These are phyloP conservation scores for Parnassius orleans DNA, from an alignment of 2,888 invertebrate species.

Conservation along the genomic window DNA sequence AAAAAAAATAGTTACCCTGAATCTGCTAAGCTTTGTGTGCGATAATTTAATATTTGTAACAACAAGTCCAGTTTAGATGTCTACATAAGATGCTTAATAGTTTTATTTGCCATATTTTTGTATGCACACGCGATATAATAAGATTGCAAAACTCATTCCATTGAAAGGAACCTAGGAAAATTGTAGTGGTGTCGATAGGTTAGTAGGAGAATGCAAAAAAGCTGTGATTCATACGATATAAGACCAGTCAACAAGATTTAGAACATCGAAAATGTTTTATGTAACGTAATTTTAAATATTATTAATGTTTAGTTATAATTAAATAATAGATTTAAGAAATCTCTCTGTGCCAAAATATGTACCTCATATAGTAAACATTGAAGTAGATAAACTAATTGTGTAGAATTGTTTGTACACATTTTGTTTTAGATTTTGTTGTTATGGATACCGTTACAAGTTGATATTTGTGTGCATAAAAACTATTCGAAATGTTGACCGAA, in stretches of 20 bases:
- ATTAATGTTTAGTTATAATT: constrained; percentile 67
- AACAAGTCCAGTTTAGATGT: constrained; percentile 5
- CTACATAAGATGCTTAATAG: constrained; percentile 35
- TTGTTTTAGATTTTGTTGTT: constrained; percentile 56
- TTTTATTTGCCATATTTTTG: constrained; percentile 64
- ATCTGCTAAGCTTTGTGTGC: constrained; percentile 17
- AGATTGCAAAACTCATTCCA: constrained; percentile 69
- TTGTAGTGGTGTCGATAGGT: constrained; percentile 73
- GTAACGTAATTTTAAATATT: constrained; percentile 68
- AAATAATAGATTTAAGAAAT: constrained; percentile 79
- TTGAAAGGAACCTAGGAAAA: constrained; percentile 61
- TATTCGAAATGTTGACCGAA: not conserved
- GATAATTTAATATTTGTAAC: constrained; percentile 7
- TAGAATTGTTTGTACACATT: constrained; percentile 61
- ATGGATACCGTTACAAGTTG: constrained; percentile 31
- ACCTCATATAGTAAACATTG: constrained; percentile 84
- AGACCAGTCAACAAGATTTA: constrained; percentile 80
- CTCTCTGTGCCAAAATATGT: constrained; percentile 91
- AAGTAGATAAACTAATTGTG: constrained; percentile 74
- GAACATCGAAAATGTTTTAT: constrained; percentile 80
- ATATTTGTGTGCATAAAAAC: constrained; percentile 23
- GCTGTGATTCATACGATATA: constrained; percentile 79
- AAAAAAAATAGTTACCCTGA: constrained; percentile 22
- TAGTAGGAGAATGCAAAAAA: constrained; percentile 76
- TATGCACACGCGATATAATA: constrained; percentile 53